phyloP scores from a whole-genome alignment of 1,140 invertebrate species.

The Orchestia grillus region DNA sequence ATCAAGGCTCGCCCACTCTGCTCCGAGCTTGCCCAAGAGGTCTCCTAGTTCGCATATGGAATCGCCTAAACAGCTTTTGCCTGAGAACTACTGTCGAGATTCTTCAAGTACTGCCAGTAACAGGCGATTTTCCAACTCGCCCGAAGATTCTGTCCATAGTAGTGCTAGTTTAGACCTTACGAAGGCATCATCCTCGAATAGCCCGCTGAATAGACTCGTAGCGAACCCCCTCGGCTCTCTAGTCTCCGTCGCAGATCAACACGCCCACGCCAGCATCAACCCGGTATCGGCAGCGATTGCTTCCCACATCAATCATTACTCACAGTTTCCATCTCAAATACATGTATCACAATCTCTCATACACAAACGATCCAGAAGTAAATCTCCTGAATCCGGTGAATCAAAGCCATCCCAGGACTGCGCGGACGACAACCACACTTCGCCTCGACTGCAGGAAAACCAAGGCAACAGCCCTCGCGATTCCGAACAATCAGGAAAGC shows the following conservation, averaged over 20 bases:
- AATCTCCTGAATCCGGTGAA: neutral
- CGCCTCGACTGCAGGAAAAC: neutral
- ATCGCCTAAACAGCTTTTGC: neutral
- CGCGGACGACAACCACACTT: neutral
- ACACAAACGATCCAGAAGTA: neutral
- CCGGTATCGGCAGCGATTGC: neutral
- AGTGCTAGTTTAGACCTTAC: conserved; percentile 40
- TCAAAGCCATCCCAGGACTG: neutral
- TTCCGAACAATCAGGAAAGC: conserved; percentile 19
- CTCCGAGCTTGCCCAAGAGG: neutral
- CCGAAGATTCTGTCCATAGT: conserved; percentile 31
- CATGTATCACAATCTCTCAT: conserved; percentile 12
- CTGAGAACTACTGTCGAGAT: neutral
- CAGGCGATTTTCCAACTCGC: conserved; percentile 6
- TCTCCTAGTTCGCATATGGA: neutral
- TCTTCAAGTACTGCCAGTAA: neutral
- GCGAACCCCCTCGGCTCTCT: neutral
- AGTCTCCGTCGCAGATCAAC: neutral
- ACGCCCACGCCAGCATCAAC: neutral
- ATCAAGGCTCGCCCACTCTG: neutral
- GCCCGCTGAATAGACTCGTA: neutral
- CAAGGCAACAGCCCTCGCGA: neutral
- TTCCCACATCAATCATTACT: neutral
- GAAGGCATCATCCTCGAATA: neutral
- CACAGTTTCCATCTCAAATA: neutral